A percentile compares a stretch with the other conserved stretches of the same genome.
phyloP scores from a whole-genome alignment of 2,113 vertebrate species.

The human (Homo sapiens) region GRCh38 chr5:92853501-92854000 shows the following conservation, averaged over 20 bases:
- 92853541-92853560: conserved; percentile 87
- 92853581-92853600: conserved; percentile 93
- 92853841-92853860: conserved; percentile 6
- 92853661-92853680: conserved; percentile 76
- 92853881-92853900: conserved; percentile 55
- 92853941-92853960: conserved; percentile 61
- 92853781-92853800: conserved; percentile 32
- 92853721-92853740: conserved; percentile 54
- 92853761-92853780: background rate
- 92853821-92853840: conserved; percentile 55
- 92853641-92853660: conserved; percentile 83
- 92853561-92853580: conserved; percentile 85
- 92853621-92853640: conserved; percentile 94
- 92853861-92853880: conserved; percentile 31
- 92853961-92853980: conserved; percentile 69
- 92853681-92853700: conserved; percentile 60
- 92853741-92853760: background rate
- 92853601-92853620: conserved; percentile 91
- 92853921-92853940: conserved; percentile 47
- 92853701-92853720: conserved; percentile 65
- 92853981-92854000: conserved; percentile 44
- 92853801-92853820: conserved; percentile 36
- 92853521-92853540: conserved; percentile 89
- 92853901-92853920: conserved; percentile 58
- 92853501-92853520: conserved; percentile 79